phyloP scores from a whole-genome alignment of 2,888 invertebrate genomes.

The Erpobdella octoculata region DNA sequence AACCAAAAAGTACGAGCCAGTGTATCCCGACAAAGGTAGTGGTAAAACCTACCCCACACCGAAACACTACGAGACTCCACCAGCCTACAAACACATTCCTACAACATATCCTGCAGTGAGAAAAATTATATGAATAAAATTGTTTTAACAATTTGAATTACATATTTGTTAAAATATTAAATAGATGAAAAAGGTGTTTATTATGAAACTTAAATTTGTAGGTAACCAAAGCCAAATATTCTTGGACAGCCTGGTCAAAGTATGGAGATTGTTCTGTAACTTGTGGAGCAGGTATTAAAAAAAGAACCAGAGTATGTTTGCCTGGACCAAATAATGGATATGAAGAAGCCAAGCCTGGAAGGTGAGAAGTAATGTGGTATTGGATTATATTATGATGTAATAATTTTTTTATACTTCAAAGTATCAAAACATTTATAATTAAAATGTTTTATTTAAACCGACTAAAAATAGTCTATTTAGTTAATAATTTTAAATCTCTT shows the following conservation, averaged over 20 bases:
- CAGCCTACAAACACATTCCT: conserved; percentile 21
- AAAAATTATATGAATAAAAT: no score
- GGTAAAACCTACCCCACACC: conserved; percentile 23
- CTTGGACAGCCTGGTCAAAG: conserved; percentile 34
- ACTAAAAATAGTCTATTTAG: no score
- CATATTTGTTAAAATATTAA: no score
- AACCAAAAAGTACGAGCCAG: background rate
- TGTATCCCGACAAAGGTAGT: background rate
- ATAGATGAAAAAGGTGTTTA: no score
- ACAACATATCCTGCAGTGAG: conserved; percentile 21
- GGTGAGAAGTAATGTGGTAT: conserved; percentile 7
- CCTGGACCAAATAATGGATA: conserved; percentile 33
- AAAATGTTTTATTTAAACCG: no score
- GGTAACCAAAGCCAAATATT: conserved; percentile 2
- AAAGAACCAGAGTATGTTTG: conserved; percentile 32
- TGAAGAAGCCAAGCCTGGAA: background rate
- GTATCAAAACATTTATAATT: no score
- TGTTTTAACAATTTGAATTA: no score
- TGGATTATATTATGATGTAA: no score
- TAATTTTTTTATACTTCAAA: no score
- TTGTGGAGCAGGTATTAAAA: conserved; percentile 33
- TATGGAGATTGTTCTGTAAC: conserved; percentile 35
- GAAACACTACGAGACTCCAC: background rate
- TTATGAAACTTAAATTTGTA: no score
- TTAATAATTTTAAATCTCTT: no score